Evolutionary conservation across 2,797 vertebrate species (phyloP), one percentile per base, ranked within the genome.

Genomic region (Odontamblyopus rebecca): DNA sequence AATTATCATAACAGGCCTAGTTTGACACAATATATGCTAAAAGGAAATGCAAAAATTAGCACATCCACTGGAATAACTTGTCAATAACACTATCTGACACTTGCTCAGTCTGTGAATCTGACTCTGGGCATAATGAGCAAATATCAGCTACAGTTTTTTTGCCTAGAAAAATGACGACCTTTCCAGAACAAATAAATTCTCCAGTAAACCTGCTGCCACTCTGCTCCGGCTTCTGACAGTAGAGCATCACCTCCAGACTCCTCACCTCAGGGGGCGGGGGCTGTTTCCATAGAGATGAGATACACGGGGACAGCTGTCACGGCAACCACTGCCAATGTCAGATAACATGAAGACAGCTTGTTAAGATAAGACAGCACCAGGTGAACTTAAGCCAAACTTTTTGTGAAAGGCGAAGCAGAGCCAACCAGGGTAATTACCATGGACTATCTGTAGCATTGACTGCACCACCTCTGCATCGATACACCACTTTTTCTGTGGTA

Each of bases 241-340:
- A 9, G 68, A 61, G 16, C 67, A 65, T 78, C 61, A 67, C 50
- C 67, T 68, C 38, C 44, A 63, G n/a, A 32, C 27, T 56, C 62
- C 32, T 8, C 44, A 23, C 44, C 13, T 60, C 51, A 68, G 32
- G 67, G 75, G 75, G 16, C 54, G 70, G 32, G 67, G 74, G 18
- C 57, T 48, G 78, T 80, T 77, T 48, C 76, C 64, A 81, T 72
- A 67, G 75, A 73, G 74, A 44, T 64, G 9, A 61, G 41, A 61
- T 41, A 71, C 76, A 79, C 78, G 63, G 32, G 69, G 61, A 54
- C 70, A 53, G 82, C 84, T 77, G 78, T 76, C 81, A 72, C 75
- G 76, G 85, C 56, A 53, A 83, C 57, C 75, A 32, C 63, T 67
- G 69, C 60, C 60, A 57, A 67, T 72, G 73, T 77, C 60, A 65